These are phyloP conservation scores for Apodemia duryi DNA, from an alignment of 2,888 invertebrate species.

Conservation along the genomic window DNA sequence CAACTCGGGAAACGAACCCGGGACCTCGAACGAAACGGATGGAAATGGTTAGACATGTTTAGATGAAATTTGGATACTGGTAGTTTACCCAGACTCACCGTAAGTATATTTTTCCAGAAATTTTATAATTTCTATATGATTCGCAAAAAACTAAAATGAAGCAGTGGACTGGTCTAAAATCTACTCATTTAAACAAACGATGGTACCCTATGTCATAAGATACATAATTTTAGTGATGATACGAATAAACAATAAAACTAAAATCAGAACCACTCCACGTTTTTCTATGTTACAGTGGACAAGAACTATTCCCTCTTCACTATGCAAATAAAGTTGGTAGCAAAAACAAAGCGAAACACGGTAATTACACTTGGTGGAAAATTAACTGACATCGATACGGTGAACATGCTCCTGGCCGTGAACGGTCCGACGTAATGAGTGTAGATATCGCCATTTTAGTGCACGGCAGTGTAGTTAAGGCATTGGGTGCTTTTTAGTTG, in stretches of 20 bases:
- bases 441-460: constrained; percentile 54
- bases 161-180: no score
- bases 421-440: constrained; percentile 62
- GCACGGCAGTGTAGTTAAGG: constrained; percentile 51
- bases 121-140: no score
- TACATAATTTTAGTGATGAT: neutral
- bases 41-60: no score
- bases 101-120: no score
- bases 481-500: constrained; percentile 25
- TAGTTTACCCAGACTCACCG: no score
- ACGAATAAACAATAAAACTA: neutral
- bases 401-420: constrained; percentile 52
- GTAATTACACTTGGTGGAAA: constrained; percentile 76
- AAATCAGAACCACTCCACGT: constrained; percentile 37
- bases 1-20: no score
- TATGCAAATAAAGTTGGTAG: constrained; percentile 78
- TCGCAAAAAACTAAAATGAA: no score
- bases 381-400: constrained; percentile 75
- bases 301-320: constrained; percentile 51
- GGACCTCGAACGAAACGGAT: no score
- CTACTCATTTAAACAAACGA: no score
- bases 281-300: constrained; percentile 38
- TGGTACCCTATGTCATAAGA: no score
- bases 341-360: constrained; percentile 76
- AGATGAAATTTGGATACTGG: no score